phyloP scores from a whole-genome alignment of 2,888 invertebrate genomes.

The Alsophila aescularia region DNA sequence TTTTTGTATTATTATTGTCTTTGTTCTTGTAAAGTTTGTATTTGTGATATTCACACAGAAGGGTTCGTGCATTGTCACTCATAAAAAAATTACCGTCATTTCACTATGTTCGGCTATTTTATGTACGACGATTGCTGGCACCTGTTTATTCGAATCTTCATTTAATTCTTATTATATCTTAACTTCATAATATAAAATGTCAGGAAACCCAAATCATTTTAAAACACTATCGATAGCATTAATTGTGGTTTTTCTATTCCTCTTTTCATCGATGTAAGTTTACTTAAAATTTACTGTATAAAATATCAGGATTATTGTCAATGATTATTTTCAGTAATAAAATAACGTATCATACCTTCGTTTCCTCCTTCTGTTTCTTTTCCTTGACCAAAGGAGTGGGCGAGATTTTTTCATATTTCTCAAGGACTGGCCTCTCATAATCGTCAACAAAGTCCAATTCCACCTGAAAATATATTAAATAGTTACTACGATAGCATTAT shows the following conservation, averaged over 20 bases:
- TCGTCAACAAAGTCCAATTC: constrained; percentile 86
- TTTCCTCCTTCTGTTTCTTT: constrained; percentile 75
- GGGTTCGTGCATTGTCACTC: constrained; percentile 31
- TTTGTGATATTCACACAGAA: constrained; percentile 12
- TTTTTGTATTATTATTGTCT: constrained; percentile 4
- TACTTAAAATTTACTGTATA: neutral
- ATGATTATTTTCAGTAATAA: neutral
- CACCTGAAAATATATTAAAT: constrained; percentile 53
- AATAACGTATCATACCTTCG: constrained; percentile 57
- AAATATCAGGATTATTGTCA: no score
- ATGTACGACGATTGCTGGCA: constrained; percentile 57
- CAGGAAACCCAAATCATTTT: neutral
- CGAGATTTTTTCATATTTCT: constrained; percentile 87
- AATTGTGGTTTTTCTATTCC: neutral
- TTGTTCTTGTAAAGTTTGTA: constrained; percentile 1
- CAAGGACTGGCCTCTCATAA: constrained; percentile 90
- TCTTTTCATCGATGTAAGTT: neutral
- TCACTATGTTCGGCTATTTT: constrained; percentile 59
- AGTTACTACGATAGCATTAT: neutral
- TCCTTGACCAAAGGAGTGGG: constrained; percentile 74
- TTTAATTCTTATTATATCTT: constrained; percentile 5
- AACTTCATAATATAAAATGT: neutral
- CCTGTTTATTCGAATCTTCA: constrained; percentile 60
- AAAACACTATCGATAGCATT: neutral
- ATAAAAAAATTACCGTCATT: constrained; percentile 67